phyloP scores from a whole-genome alignment of 2,797 vertebrate genomes.

The Anomalospiza imberbis region DNA sequence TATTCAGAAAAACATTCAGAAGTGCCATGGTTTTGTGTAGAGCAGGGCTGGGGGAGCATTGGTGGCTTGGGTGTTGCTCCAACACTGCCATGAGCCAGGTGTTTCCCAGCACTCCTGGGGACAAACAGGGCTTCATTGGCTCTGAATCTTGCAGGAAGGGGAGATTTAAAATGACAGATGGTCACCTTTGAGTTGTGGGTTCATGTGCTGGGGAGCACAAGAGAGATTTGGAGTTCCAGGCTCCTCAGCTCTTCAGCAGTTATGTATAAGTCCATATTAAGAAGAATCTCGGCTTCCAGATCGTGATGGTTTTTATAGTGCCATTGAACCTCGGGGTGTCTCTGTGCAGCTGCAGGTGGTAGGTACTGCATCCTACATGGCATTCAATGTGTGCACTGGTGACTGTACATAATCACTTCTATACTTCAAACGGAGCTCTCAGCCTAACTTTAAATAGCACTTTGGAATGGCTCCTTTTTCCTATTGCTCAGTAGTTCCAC shows the following conservation, averaged over 20 bases:
- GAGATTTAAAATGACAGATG: neutral
- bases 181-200: neutral
- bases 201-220: neutral
- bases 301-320: neutral
- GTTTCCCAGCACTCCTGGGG: neutral
- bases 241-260: neutral
- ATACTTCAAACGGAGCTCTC: neutral
- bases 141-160: neutral
- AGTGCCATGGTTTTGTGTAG: neutral
- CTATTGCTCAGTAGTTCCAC: neutral
- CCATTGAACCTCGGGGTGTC: neutral
- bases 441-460: neutral
- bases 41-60: neutral
- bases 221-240: neutral
- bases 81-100: neutral
- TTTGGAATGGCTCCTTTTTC: neutral
- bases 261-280: neutral
- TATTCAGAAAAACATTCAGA: neutral
- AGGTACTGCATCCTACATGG: neutral
- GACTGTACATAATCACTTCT: neutral
- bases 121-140: neutral
- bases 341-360: neutral
- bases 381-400: neutral
- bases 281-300: neutral
- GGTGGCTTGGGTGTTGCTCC: neutral